Percentiles rank a stretch among this genome's conserved stretches.
Conservation (phyloP, 2,797 vertebrate genomes). For the Girardinus metallicus region DNA sequence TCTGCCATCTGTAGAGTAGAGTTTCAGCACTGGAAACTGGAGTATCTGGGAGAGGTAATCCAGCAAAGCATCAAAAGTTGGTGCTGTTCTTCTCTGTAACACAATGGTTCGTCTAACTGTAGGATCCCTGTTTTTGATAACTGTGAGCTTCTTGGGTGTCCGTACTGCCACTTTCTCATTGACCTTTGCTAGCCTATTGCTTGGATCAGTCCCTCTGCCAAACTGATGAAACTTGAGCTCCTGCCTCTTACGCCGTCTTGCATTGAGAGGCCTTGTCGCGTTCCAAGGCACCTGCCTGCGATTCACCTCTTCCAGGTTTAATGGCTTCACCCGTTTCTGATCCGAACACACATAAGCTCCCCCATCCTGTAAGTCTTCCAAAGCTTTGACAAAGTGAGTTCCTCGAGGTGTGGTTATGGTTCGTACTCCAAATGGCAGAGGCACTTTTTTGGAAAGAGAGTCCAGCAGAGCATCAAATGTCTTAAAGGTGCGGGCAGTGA, state of each 20-base stretch:
- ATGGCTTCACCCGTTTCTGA: conserved; percentile 88
- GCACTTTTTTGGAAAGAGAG: conserved; percentile 90
- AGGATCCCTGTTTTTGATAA: conserved; percentile 91
- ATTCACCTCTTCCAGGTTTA: conserved; percentile 87
- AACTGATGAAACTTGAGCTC: conserved; percentile 35
- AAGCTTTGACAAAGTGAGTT: conserved; percentile 81
- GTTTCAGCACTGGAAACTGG: conserved; percentile 88
- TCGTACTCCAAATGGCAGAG: conserved; percentile 94
- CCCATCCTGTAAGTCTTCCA: conserved; percentile 93
- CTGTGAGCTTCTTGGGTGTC: conserved; percentile 85
- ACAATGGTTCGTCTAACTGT: conserved; percentile 77
- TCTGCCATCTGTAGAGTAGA: conserved; percentile 90
- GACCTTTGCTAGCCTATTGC: conserved; percentile 58
- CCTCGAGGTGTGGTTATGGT: conserved; percentile 94
- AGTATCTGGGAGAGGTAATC: conserved; percentile 89
- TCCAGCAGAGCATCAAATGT: conserved; percentile 94
- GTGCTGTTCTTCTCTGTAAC: conserved; percentile 86
- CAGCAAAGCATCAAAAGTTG: conserved; percentile 89
- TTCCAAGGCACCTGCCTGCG: conserved; percentile 89
- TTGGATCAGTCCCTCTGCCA: conserved; percentile 51
- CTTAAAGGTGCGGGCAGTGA: conserved; percentile 92
- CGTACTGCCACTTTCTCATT: conserved; percentile 64
- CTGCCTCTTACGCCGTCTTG: conserved; percentile 51
- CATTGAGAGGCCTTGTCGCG: conserved; percentile 75
- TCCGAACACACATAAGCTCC: conserved; percentile 95